Percentiles rank a stretch among this genome's conserved stretches.
phyloP scores from a whole-genome alignment of 2,113 vertebrate genomes.

The Malurus melanocephalus region DNA sequence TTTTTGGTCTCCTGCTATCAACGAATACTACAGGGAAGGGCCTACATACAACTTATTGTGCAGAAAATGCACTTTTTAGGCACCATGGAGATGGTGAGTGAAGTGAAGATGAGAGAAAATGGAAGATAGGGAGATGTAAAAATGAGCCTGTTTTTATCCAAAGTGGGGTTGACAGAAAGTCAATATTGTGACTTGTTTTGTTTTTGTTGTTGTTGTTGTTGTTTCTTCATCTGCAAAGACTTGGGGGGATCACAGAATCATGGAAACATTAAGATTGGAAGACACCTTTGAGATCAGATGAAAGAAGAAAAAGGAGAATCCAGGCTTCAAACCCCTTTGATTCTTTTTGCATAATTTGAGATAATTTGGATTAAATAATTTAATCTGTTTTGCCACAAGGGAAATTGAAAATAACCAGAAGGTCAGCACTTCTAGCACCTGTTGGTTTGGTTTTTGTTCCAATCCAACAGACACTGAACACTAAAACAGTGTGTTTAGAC shows the following conservation, averaged over 20 bases:
- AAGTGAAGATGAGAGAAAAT: neutral
- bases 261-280: neutral
- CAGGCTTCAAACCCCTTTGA: neutral
- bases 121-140: neutral
- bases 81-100: neutral
- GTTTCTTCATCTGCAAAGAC: neutral
- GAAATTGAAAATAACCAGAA: neutral
- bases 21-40: neutral
- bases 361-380: neutral
- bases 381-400: neutral
- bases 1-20: neutral
- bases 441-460: neutral
- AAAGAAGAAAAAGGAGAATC: neutral
- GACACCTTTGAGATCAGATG: neutral
- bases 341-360: neutral
- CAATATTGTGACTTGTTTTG: neutral
- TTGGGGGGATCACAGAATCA: neutral
- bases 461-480: neutral
- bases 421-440: neutral
- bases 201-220: neutral
- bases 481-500: neutral
- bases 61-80: neutral
- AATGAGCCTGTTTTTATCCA: neutral
- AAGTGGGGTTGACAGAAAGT: neutral
- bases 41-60: neutral